Percentiles rank a stretch among this genome's conserved stretches.
Evolutionary conservation across 2,888 invertebrate genomes (phyloP).

Genomic region (Ypsolopha scabrella): DNA sequence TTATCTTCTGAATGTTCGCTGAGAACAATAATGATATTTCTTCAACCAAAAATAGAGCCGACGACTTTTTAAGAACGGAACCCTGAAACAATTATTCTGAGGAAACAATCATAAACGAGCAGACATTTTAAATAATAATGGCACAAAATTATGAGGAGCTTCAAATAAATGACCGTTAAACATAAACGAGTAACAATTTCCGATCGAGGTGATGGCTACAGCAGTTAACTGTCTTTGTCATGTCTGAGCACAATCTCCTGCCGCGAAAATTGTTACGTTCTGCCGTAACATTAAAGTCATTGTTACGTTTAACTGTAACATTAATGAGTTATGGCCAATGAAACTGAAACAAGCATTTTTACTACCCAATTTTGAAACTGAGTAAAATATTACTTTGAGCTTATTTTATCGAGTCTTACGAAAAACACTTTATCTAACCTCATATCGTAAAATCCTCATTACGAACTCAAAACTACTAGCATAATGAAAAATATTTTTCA

Average conservation of each 20-base stretch:
- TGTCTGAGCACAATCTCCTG: slow-evolving; percentile 60
- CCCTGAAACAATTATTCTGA: slow-evolving; percentile 40
- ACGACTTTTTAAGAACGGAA: slow-evolving; percentile 19
- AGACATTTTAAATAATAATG: slow-evolving; percentile 48
- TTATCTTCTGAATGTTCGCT: too few relatives aligned
- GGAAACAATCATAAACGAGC: slow-evolving; percentile 41
- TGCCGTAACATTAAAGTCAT: slow-evolving; percentile 58
- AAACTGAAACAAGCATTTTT: slow-evolving; percentile 47
- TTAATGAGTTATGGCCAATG: slow-evolving; percentile 62
- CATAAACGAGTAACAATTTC: slow-evolving; percentile 62
- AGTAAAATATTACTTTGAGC: too few relatives aligned
- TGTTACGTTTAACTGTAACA: slow-evolving; percentile 50
- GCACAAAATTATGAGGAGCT: slow-evolving; percentile 55
- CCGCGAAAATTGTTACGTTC: slow-evolving; percentile 52
- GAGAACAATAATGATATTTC: too few relatives aligned
- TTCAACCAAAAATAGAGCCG: too few relatives aligned
- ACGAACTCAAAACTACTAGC: too few relatives aligned
- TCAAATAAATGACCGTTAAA: slow-evolving; percentile 58
- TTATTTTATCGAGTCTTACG: too few relatives aligned
- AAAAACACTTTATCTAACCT: too few relatives aligned
- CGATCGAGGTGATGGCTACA: slow-evolving; percentile 57
- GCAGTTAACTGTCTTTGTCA: slow-evolving; percentile 55
- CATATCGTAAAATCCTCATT: too few relatives aligned
- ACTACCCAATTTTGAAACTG: slow-evolving; percentile 6
- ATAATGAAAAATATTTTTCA: too few relatives aligned